Percentiles rank a stretch among this genome's conserved stretches.
These are phyloP conservation scores for Lepus europaeus DNA, from an alignment of 2,113 vertebrate species.

Conservation along the genomic window DNA sequence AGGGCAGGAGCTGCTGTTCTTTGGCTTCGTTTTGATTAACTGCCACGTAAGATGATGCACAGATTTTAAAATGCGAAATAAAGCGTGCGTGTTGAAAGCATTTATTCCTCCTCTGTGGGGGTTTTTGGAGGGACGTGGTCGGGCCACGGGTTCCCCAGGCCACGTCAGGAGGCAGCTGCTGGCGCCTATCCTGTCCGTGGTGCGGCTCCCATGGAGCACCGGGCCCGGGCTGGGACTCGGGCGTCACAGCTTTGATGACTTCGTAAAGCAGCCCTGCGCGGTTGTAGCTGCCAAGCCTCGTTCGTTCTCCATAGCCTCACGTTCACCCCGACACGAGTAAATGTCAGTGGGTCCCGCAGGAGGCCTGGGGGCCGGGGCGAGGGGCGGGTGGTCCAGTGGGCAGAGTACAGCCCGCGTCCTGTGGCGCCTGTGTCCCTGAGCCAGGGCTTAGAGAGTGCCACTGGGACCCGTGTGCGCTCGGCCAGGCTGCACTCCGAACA, in stretches of 20 bases:
- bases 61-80: constrained; percentile 68
- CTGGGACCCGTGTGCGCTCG: neutral
- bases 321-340: neutral
- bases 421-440: too few relatives aligned
- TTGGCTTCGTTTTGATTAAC: neutral
- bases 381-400: neutral
- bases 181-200: neutral
- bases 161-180: neutral
- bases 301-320: neutral
- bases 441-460: neutral
- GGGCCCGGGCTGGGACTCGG: too few relatives aligned
- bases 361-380: neutral
- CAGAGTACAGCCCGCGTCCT: neutral
- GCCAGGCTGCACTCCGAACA: neutral
- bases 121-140: neutral
- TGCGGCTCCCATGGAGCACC: accelerated
- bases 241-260: neutral
- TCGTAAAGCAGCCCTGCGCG: neutral
- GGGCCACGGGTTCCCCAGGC: neutral
- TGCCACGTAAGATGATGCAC: neutral
- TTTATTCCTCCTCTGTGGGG: neutral
- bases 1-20: neutral
- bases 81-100: constrained; percentile 54
- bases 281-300: neutral
- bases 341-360: neutral